phyloP scores from a whole-genome alignment of 64 coral and sea anemone species.

The Pocillopora verrucosa region DNA sequence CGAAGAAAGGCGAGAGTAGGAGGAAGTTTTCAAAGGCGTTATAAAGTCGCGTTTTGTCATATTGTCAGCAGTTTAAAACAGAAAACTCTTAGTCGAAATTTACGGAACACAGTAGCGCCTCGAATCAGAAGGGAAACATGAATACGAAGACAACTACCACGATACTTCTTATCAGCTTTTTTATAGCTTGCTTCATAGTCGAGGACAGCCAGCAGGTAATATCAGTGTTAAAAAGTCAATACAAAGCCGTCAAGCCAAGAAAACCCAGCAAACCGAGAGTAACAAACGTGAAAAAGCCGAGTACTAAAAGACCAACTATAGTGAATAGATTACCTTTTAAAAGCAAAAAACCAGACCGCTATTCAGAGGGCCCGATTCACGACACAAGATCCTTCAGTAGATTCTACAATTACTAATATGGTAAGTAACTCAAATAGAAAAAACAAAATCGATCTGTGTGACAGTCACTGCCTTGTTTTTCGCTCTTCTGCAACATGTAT shows the following conservation, averaged over 20 bases:
- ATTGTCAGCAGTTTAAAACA: neutral
- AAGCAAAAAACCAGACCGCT: neutral
- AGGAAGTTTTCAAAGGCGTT: neutral
- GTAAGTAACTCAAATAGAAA: neutral
- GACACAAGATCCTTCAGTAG: neutral
- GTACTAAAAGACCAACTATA: neutral
- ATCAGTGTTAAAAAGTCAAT: neutral
- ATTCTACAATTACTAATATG: neutral
- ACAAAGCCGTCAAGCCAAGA: neutral
- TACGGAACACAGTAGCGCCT: neutral
- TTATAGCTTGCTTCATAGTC: neutral
- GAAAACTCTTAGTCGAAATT: neutral
- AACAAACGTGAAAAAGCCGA: neutral
- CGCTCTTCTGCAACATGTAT: neutral
- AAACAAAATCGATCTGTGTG: neutral
- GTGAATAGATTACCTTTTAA: neutral
- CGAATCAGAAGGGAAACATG: neutral
- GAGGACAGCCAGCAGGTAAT: neutral
- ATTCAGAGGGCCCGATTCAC: neutral
- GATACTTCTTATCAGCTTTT: constrained; percentile 1
- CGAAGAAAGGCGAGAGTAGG: neutral
- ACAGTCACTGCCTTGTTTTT: neutral
- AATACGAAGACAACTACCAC: neutral
- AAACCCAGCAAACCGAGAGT: neutral
- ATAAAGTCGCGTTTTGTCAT: neutral